Conservation (phyloP, 2,113 vertebrate species). For the Tympanuchus pallidicinctus region DNA sequence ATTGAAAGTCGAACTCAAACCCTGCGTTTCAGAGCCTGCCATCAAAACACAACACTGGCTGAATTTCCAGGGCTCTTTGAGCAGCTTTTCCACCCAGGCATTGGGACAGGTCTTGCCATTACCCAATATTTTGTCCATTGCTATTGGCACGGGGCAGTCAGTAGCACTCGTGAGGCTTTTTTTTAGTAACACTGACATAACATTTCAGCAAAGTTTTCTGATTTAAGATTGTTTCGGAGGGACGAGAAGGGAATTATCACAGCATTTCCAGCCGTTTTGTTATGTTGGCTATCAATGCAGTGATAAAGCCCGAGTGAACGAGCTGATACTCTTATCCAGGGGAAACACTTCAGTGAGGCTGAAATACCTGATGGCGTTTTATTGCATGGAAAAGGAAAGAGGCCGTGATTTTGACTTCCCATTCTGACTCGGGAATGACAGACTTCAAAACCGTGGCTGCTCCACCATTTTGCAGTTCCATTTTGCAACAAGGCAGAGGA, state of each 20-base stretch:
- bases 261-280: neutral
- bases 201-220: neutral
- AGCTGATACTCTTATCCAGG: neutral
- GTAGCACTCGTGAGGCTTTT: neutral
- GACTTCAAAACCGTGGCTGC: neutral
- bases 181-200: neutral
- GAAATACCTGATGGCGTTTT: neutral
- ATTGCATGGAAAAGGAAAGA: neutral
- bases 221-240: accelerated
- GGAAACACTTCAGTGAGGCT: accelerated
- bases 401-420: neutral
- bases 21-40: neutral
- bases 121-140: neutral
- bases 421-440: neutral
- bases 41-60: neutral
- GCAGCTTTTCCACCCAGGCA: neutral
- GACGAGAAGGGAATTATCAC: neutral
- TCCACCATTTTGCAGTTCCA: neutral
- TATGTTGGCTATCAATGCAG: neutral
- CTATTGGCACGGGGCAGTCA: neutral
- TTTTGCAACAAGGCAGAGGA: neutral
- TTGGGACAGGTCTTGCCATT: accelerated
- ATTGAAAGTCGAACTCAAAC: neutral
- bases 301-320: neutral
- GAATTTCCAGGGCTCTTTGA: neutral